Evolutionary conservation across 2,797 vertebrate genomes (phyloP).

Genomic region (Lateolabrax maculatus): DNA sequence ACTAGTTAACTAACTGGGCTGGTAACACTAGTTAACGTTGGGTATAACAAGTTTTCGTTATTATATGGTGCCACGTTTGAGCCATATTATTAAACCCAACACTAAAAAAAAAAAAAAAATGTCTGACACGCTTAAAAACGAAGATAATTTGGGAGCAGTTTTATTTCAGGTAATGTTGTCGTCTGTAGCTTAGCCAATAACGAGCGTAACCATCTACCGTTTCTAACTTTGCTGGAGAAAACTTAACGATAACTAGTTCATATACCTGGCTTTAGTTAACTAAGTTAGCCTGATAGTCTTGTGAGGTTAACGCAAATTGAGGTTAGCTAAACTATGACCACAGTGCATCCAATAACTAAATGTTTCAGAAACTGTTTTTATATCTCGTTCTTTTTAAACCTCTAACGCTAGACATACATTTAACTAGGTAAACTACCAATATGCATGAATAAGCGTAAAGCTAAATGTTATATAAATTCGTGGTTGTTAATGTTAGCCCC

Average conservation of each 20-base stretch:
- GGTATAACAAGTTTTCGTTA: background rate
- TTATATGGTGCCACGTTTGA: background rate
- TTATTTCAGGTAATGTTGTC: constrained; percentile 74
- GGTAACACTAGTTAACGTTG: background rate
- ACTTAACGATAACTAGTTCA: no score
- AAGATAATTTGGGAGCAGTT: constrained; percentile 68
- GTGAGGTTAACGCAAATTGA: background rate
- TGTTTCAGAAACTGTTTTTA: background rate
- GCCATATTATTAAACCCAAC: background rate
- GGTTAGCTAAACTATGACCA: background rate
- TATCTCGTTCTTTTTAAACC: background rate
- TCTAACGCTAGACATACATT: background rate
- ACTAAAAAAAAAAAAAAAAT: constrained; percentile 69
- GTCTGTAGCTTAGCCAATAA: background rate
- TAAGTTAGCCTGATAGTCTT: background rate
- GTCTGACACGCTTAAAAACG: constrained; percentile 45
- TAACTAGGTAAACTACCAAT: background rate
- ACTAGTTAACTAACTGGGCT: background rate
- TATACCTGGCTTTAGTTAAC: background rate
- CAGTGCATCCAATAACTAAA: background rate
- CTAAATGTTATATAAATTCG: background rate
- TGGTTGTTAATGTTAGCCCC: background rate
- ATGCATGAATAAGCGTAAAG: background rate
- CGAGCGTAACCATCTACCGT: no score
- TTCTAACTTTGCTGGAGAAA: background rate